These are phyloP conservation scores for Seriola rivoliana DNA, from an alignment of 2,113 vertebrate species.

Conservation along the genomic window DNA sequence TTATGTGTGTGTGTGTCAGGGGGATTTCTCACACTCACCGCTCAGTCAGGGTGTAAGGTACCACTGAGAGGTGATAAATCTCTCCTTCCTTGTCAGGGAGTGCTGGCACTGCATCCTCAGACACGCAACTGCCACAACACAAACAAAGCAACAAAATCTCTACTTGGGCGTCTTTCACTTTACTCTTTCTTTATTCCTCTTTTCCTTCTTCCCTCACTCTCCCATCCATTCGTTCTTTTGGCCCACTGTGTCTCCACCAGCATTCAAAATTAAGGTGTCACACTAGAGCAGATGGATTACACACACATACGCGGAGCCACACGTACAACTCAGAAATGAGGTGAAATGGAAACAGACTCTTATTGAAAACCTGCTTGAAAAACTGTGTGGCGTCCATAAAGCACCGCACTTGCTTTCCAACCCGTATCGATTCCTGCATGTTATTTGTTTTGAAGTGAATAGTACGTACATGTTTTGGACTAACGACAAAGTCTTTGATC, in stretches of 20 bases:
- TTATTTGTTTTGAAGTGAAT: constrained; percentile 68
- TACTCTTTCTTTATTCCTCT: constrained; percentile 81
- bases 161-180: constrained; percentile 77
- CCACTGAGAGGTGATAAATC: constrained; percentile 58
- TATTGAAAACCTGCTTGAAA: constrained; percentile 71
- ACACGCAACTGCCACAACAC: constrained; percentile 79
- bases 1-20: constrained; percentile 78
- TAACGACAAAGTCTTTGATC: constrained; percentile 60
- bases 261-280: constrained; percentile 91
- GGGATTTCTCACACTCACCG: constrained; percentile 68
- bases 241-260: constrained; percentile 90
- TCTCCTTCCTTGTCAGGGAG: constrained; percentile 58
- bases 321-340: constrained; percentile 68
- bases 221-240: constrained; percentile 49
- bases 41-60: constrained; percentile 79
- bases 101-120: constrained; percentile 40
- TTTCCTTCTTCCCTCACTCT: constrained; percentile 37
- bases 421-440: constrained; percentile 84
- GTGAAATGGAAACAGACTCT: constrained; percentile 73
- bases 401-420: constrained; percentile 56
- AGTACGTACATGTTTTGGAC: constrained; percentile 42
- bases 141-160: constrained; percentile 24
- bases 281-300: constrained; percentile 84
- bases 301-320: constrained; percentile 47
- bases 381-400: constrained; percentile 55